A percentile compares a stretch with the other conserved stretches of the same genome.
phyloP scores from a whole-genome alignment of 2,113 vertebrate species.

The Pardalotus punctatus region DNA sequence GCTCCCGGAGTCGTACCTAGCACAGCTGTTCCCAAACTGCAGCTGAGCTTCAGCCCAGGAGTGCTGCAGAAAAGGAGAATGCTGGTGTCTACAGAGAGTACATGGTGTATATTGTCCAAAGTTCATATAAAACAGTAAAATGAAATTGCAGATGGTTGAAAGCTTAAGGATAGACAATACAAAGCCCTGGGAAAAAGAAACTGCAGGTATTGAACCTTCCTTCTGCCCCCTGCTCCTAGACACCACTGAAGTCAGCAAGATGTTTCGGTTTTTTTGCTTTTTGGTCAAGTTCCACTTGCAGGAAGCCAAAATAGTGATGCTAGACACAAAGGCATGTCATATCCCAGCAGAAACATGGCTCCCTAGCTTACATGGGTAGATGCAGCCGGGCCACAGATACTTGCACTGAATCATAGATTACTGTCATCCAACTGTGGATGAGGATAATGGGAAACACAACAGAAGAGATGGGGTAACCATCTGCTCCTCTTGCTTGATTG shows the following conservation, averaged over 20 bases:
- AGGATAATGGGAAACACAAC: slow-evolving; percentile 14
- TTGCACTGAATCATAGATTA: slow-evolving; percentile 8
- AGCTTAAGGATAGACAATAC: not conserved
- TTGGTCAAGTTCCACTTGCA: not conserved
- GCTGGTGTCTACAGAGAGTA: not conserved
- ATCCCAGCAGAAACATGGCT: slow-evolving; percentile 6
- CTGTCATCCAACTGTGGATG: not conserved
- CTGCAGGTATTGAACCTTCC: not conserved
- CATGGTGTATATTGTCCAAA: not conserved
- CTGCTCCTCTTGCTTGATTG: not conserved
- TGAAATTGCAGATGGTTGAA: not conserved
- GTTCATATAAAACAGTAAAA: not conserved
- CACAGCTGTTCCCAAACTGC: not conserved
- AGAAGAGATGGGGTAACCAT: slow-evolving; percentile 39
- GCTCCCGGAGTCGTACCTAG: not conserved
- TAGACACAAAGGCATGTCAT: not conserved
- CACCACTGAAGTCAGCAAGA: not conserved
- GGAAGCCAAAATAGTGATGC: not conserved
- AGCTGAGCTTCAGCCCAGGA: not conserved
- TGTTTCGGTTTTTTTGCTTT: not conserved
- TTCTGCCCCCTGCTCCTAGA: not conserved
- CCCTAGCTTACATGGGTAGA: not conserved
- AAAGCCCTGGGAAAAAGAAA: not conserved
- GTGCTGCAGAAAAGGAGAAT: not conserved
- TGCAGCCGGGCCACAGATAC: not conserved